A percentile compares a stretch with the other conserved stretches of the same genome.
Conservation (phyloP, 2,113 vertebrate genomes). For the Procavia capensis region DNA sequence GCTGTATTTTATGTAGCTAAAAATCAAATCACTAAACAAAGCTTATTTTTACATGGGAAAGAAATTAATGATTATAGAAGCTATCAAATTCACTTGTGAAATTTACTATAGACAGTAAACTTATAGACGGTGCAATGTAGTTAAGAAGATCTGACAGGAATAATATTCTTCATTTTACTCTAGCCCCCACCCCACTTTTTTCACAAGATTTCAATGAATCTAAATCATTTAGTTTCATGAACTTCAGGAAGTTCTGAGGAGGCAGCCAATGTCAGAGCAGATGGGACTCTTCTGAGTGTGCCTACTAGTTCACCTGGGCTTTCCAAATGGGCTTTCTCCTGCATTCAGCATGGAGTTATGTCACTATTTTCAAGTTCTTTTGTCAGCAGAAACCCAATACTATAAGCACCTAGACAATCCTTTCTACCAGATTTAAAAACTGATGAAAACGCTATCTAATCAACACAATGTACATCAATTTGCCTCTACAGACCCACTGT, state of each 20-base stretch:
- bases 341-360: not conserved
- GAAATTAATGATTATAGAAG: not conserved
- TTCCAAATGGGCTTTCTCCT: not conserved
- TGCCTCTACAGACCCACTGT: not conserved
- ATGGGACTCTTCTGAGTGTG: slow-evolving; percentile 26
- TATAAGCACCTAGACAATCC: not conserved
- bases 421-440: slow-evolving; percentile 18
- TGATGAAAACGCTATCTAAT: not conserved
- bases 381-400: not conserved
- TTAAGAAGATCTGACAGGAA: not conserved
- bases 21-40: slow-evolving; percentile 18
- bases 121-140: not conserved
- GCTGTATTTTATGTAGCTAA: not conserved
- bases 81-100: not conserved
- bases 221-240: not conserved
- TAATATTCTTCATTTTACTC: not conserved
- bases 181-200: not conserved
- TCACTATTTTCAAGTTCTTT: slow-evolving; percentile 25
- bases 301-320: slow-evolving; percentile 16
- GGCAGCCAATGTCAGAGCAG: not conserved
- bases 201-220: not conserved
- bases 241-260: not conserved
- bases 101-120: not conserved
- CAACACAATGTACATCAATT: not conserved
- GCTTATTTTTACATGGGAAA: slow-evolving; percentile 7